Conservation (phyloP, 1,140 invertebrate genomes). For the Drosophila navojoa region DNA sequence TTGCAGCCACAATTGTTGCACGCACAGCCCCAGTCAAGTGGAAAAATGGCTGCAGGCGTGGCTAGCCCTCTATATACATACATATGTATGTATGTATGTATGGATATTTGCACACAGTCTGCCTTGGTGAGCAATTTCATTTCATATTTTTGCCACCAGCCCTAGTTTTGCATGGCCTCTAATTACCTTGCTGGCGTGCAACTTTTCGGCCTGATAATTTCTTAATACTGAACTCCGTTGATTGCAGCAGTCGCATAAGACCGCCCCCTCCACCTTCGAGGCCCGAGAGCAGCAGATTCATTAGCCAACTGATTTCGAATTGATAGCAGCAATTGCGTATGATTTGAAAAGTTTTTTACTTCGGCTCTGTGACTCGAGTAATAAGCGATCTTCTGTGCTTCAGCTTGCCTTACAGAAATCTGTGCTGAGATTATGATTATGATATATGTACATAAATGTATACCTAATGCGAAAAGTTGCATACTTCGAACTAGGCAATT, state of each 20-base stretch:
- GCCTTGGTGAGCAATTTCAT: slow-evolving; percentile 22
- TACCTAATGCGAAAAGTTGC: too few species aligned
- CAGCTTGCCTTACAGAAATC: neutral
- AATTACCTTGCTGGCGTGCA: slow-evolving; percentile 62
- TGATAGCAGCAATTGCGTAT: slow-evolving; percentile 14
- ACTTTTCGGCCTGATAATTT: slow-evolving; percentile 64
- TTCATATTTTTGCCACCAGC: slow-evolving; percentile 20
- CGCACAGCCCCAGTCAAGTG: slow-evolving; percentile 63
- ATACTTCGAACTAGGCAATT: too few species aligned
- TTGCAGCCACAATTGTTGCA: slow-evolving; percentile 77
- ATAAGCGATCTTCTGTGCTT: neutral
- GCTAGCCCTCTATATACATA: slow-evolving; percentile 11
- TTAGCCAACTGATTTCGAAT: slow-evolving; percentile 17
- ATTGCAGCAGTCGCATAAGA: slow-evolving; percentile 6
- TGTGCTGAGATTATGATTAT: neutral
- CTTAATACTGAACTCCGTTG: slow-evolving; percentile 55
- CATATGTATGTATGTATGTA: too few species aligned
- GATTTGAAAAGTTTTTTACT: slow-evolving; percentile 18
- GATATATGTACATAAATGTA: neutral
- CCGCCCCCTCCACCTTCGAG: slow-evolving; percentile 8
- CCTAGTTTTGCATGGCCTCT: slow-evolving; percentile 61
- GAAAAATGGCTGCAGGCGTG: slow-evolving; percentile 59
- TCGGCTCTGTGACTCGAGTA: neutral
- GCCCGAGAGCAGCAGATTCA: slow-evolving; percentile 6
- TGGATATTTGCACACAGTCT: slow-evolving; percentile 14